phyloP scores from a whole-genome alignment of 2,113 vertebrate genomes.

The Empidonax traillii region DNA sequence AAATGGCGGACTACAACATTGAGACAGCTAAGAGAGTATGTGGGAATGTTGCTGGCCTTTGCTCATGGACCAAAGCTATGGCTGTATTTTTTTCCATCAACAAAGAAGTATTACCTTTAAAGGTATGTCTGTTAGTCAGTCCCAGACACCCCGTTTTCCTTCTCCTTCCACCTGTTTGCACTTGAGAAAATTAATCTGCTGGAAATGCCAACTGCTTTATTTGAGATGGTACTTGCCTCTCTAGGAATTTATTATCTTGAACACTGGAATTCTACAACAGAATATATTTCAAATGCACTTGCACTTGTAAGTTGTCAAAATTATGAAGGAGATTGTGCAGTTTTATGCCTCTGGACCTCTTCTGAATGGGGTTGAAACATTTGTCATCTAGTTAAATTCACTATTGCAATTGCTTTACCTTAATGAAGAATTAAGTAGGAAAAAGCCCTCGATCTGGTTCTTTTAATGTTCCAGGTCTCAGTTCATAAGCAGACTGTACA shows the following conservation, averaged over 20 bases:
- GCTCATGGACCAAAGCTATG: conserved; percentile 97
- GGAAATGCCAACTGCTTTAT: neutral
- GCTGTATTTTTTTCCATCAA: conserved; percentile 93
- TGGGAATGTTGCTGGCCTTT: conserved; percentile 93
- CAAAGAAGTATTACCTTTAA: conserved; percentile 94
- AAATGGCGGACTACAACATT: conserved; percentile 93
- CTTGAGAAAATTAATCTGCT: neutral
- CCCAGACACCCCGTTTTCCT: neutral
- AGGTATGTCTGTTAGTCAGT: conserved; percentile 72
- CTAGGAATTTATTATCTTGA: neutral
- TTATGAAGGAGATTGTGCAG: neutral
- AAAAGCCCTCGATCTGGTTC: neutral
- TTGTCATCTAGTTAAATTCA: neutral
- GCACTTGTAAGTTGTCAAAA: neutral
- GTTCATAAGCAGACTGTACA: neutral
- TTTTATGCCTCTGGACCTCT: neutral
- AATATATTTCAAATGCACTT: neutral
- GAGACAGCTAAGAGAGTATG: conserved; percentile 92
- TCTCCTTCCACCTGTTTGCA: neutral
- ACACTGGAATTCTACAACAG: neutral
- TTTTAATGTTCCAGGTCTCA: neutral
- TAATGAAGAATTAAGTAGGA: neutral
- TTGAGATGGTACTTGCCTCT: neutral
- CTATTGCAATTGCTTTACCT: neutral
- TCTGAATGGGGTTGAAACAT: neutral